These are phyloP conservation scores for Rhynchophorus ferrugineus DNA, from an alignment of 1,140 invertebrate species.

Conservation along the genomic window DNA sequence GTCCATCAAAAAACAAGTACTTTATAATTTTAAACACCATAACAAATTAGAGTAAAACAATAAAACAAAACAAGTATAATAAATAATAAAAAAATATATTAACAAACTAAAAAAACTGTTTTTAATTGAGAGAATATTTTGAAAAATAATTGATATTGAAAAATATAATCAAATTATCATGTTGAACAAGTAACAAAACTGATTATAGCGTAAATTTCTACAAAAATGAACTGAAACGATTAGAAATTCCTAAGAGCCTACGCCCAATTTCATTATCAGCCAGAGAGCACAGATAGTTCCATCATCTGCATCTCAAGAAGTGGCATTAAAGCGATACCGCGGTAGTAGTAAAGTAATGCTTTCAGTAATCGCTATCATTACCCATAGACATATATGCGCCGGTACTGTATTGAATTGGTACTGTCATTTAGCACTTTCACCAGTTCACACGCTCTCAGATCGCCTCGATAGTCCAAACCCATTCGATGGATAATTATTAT, in stretches of 20 bases:
- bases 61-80: no score
- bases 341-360: conserved; percentile 16
- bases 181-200: no score
- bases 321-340: conserved; percentile 7
- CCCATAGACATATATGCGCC: conserved; percentile 23
- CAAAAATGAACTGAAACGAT: neutral
- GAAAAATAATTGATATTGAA: no score
- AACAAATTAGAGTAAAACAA: no score
- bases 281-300: conserved; percentile 3
- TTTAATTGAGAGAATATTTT: no score
- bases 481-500: conserved; percentile 21
- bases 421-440: conserved; percentile 27
- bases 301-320: conserved; percentile 2
- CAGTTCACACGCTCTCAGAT: conserved; percentile 26
- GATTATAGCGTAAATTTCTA: neutral
- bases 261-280: neutral
- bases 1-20: no score
- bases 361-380: conserved; percentile 23
- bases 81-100: no score
- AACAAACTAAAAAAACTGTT: no score
- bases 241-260: neutral
- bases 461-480: conserved; percentile 21
- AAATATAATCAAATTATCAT: no score
- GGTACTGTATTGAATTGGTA: conserved; percentile 22
- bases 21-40: no score